Evolutionary conservation across 2,113 vertebrate genomes (phyloP), one percentile per base, ranked within the genome.

Genomic region (Psettodes erumei): DNA sequence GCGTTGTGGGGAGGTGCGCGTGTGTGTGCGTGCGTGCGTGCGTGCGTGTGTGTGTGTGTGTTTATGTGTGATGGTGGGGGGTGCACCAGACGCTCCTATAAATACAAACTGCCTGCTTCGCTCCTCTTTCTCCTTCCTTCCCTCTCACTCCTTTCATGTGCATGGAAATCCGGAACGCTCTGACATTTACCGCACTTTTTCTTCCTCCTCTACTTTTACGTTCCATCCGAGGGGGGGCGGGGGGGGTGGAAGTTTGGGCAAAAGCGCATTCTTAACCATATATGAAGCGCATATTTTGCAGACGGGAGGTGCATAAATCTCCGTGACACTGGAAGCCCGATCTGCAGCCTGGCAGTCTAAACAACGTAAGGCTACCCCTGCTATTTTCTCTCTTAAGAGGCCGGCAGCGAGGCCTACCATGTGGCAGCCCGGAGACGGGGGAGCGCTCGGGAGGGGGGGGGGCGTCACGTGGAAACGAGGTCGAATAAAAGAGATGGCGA

Each of bases 51-150:
- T n/a, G n/a, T n/a, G n/a, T n/a, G n/a, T n/a, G n/a, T n/a, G n/a
- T n/a, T n/a, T n/a, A n/a, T n/a, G n/a, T n/a, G n/a, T n/a, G n/a
- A n/a, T n/a, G n/a, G n/a, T n/a, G n/a, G n/a, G n/a, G n/a, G n/a
- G n/a, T n/a, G n/a, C n/a, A 90, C 83, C 82, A 81, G 86, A 32
- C n/a, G 45, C 61, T 78, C 45, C 72, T 84, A 88, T 83, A 89
- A 90, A 91, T 88, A 91, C 71, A 88, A 38, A 8, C 71, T 77
- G 84, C 79, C 69, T 72, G 45, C 53, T 63, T 82, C 50, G 58
- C 77, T 83, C 85, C 66, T 84, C 81, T 76, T 56, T 51, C 65
- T 84, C 69, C 72, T 77, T 81, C 63, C 74, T 77, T 19, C 69
- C 86, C 65, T 69, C 75, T 75, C 77, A 59, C 70, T 74, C 75